Conservation (phyloP, 2,113 vertebrate species). For the Anarhynchus alexandrinus region DNA sequence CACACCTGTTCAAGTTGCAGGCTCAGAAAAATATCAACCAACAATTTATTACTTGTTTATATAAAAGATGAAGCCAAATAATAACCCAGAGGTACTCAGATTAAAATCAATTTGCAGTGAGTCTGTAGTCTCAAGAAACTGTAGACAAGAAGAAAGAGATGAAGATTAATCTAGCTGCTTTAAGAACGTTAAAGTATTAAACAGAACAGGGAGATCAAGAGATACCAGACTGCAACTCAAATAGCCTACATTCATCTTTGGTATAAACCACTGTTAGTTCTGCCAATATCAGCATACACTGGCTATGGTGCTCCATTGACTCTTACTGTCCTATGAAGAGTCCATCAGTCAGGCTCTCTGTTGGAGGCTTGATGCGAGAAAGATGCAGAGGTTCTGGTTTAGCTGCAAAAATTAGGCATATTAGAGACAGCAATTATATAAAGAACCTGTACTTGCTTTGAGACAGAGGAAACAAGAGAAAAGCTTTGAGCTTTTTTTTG, state of each 20-base stretch:
- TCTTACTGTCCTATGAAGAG: neutral
- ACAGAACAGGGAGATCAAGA: neutral
- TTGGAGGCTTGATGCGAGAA: neutral
- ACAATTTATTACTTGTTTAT: neutral
- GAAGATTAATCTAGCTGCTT: neutral
- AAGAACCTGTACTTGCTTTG: neutral
- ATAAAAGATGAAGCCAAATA: neutral
- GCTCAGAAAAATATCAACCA: conserved; percentile 8
- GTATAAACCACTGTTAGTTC: neutral
- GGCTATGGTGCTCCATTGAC: neutral
- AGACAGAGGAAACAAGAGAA: neutral
- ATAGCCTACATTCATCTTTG: neutral
- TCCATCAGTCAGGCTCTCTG: neutral
- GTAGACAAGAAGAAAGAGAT: neutral
- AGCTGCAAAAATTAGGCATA: neutral
- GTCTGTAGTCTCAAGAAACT: neutral
- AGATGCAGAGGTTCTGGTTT: neutral
- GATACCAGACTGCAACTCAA: neutral
- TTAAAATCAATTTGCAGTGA: neutral
- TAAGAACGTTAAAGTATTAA: neutral
- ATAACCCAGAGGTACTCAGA: neutral
- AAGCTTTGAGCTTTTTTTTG: neutral
- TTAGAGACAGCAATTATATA: neutral
- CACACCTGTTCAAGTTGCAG: conserved; percentile 16
- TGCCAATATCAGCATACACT: neutral